A percentile compares a stretch with the other conserved stretches of the same genome.
Evolutionary conservation across 2,888 invertebrate species (phyloP).

Genomic region (Mesorhabditis spiculigera): DNA sequence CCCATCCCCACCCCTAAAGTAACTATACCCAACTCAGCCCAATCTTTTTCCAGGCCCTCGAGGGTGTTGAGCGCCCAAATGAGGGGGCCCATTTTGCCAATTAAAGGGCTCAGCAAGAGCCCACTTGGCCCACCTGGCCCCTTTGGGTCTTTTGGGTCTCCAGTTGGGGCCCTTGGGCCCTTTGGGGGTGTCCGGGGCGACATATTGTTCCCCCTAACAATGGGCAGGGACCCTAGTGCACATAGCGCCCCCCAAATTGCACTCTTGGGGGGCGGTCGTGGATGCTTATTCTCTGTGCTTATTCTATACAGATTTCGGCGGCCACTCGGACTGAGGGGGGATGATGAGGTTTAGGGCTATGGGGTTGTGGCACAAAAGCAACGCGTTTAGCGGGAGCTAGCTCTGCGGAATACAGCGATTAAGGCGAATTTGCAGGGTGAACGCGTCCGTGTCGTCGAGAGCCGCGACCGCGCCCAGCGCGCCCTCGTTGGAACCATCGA

Average conservation of each 20-base stretch:
- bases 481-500: slow-evolving; percentile 85
- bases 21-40: too few species aligned
- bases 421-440: slow-evolving; percentile 67
- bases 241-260: too few species aligned
- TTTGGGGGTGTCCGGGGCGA: neutral
- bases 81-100: too few species aligned
- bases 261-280: too few species aligned
- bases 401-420: neutral
- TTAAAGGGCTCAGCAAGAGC: too few species aligned
- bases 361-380: neutral
- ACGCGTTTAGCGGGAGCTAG: neutral
- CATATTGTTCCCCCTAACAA: slow-evolving; percentile 6
- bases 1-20: too few species aligned
- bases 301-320: neutral
- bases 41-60: too few species aligned
- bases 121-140: too few species aligned
- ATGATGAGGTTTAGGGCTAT: neutral
- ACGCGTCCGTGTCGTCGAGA: slow-evolving; percentile 79
- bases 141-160: too few species aligned
- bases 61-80: too few species aligned
- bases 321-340: slow-evolving; percentile 1
- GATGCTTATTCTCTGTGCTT: too few species aligned
- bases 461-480: slow-evolving; percentile 84
- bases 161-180: too few species aligned
- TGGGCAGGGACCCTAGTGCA: neutral